These are phyloP conservation scores for Lacanobia wlatinum DNA, from an alignment of 2,888 invertebrate species.

Conservation along the genomic window DNA sequence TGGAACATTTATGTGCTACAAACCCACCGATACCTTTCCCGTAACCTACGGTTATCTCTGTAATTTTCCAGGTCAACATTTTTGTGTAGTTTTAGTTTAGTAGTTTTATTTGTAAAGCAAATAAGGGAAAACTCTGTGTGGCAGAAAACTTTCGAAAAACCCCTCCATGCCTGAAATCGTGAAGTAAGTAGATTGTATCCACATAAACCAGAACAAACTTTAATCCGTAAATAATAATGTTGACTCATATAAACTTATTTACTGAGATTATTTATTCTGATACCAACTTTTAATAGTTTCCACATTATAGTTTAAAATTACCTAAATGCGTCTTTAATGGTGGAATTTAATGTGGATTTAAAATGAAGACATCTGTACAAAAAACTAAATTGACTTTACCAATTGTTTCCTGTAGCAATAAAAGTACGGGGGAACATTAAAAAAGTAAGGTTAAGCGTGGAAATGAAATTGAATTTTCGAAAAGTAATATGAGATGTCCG, in stretches of 20 bases:
- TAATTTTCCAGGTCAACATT: not conserved
- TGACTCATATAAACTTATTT: slow-evolving; percentile 41
- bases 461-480: slow-evolving; percentile 84
- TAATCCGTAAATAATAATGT: slow-evolving; percentile 53
- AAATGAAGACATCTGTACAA: slow-evolving; percentile 68
- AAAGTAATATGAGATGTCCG: slow-evolving; percentile 79
- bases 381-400: slow-evolving; percentile 70
- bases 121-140: not conserved
- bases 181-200: not conserved
- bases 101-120: not conserved
- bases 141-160: not conserved
- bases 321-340: slow-evolving; percentile 71
- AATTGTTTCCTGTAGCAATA: slow-evolving; percentile 72
- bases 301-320: slow-evolving; percentile 64
- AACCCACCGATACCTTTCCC: not conserved
- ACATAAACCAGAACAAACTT: slow-evolving; percentile 16
- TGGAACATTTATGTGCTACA: no score
- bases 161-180: not conserved
- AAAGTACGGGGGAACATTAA: slow-evolving; percentile 62
- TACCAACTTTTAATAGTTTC: slow-evolving; percentile 56
- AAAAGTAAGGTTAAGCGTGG: slow-evolving; percentile 72
- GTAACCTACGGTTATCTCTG: not conserved
- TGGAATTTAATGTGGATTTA: slow-evolving; percentile 63
- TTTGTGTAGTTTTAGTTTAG: not conserved
- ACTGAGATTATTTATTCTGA: slow-evolving; percentile 51